Evolutionary conservation across 2,888 invertebrate species (phyloP), one percentile per base, ranked within the genome.

Genomic region (Aplocera efformata): DNA sequence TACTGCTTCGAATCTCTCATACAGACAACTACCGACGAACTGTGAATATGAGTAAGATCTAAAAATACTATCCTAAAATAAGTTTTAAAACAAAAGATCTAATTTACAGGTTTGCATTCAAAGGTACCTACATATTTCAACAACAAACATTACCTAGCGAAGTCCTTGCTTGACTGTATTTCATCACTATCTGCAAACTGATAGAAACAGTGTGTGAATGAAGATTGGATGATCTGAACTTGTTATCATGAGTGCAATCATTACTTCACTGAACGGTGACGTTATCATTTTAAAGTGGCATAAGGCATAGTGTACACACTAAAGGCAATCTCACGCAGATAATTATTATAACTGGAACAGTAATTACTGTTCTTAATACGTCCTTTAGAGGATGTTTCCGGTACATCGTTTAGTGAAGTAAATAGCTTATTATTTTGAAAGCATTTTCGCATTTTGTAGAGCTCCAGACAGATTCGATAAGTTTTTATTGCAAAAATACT

Each of bases 151-250:
- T 47, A 47, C 47, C 47, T 32, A 46, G 7, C 32, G 28, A 3
- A 30, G 34, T 32, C 32, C 31, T 44, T 31, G 32, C 34, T 24
- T 31, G 42, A 22, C 37, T 37, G 37, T 30, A 42, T 32, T 44
- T 39, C 34, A 40, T 48, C 42, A 42, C 37, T 34, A 50, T 51
- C 48, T 43, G 48, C 39, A 28, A 48, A 43, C 24, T 40, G 33
- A 45, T 45, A 32, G 42, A 37, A 33, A 10, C 10, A 32, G 23
- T 26, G 29, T 21, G 8, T 41, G 30, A 35, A 35, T 32, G 21
- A 28, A 23, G 26, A 29, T 26, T 27, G 35, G 35, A 38, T 48
- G 39, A 30, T 26, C 9, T 7, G 10, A 31, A 13, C 10, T 25
- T 36, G 10, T 29, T 45, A 36, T 33, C 32, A 40, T 29, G 23